Percentiles rank a stretch among this genome's conserved stretches.
phyloP scores from a whole-genome alignment of 2,888 invertebrate genomes.

The Drosophila ezoana region DNA sequence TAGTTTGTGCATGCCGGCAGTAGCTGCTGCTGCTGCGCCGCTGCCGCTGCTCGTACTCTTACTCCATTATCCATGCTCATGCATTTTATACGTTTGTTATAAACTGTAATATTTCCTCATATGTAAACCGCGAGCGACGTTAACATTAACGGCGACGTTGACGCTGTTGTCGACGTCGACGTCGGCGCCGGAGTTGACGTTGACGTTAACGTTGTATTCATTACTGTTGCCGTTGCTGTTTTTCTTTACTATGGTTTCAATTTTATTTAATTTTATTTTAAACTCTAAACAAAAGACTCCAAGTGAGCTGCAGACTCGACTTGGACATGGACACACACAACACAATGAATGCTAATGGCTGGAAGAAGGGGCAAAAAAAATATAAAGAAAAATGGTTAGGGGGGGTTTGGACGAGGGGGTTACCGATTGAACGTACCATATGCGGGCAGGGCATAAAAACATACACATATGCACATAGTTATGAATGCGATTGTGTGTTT shows the following conservation, averaged over 20 bases:
- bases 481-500: constrained; percentile 28
- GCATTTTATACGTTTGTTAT: constrained; percentile 51
- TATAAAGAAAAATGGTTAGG: background rate
- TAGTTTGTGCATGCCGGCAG: constrained; percentile 35
- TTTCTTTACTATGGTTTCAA: constrained; percentile 75
- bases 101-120: constrained; percentile 65
- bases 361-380: constrained; percentile 7
- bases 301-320: constrained; percentile 55
- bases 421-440: constrained; percentile 57
- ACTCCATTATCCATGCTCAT: constrained; percentile 53
- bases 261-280: constrained; percentile 79
- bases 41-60: constrained; percentile 39
- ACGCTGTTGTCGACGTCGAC: background rate
- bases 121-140: constrained; percentile 48
- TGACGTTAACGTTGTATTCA: constrained; percentile 23
- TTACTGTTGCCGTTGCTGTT: constrained; percentile 52
- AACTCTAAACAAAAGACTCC: constrained; percentile 74
- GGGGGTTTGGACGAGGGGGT: background rate
- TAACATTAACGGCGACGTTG: constrained; percentile 18
- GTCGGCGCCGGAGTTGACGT: background rate
- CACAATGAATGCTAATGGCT: constrained; percentile 58
- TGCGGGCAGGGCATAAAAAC: constrained; percentile 70
- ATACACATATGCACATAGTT: constrained; percentile 35
- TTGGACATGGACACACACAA: constrained; percentile 52
- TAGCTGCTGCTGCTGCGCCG: constrained; percentile 25